Evolutionary conservation across 1,140 invertebrate species (phyloP).

Genomic region (Agrypnia vestita): DNA sequence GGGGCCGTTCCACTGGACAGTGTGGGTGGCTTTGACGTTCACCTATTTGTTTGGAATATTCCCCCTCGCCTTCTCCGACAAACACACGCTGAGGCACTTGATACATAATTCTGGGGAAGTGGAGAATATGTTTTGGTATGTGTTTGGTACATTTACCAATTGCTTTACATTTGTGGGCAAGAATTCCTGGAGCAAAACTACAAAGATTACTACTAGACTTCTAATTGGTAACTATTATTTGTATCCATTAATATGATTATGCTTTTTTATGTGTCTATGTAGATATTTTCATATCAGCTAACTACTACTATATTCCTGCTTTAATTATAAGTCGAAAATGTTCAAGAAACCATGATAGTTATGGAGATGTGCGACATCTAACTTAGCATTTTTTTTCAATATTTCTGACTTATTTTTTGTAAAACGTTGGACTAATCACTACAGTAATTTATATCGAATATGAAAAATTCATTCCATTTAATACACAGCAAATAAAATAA

Average conservation of each 20-base stretch:
- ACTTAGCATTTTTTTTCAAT: too few species aligned
- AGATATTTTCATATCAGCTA: too few species aligned
- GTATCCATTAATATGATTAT: not conserved
- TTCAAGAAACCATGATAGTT: too few species aligned
- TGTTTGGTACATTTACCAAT: conserved; percentile 87
- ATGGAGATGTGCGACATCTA: too few species aligned
- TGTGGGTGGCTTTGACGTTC: conserved; percentile 81
- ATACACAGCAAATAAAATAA: too few species aligned
- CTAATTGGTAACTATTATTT: conserved; percentile 75
- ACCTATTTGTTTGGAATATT: conserved; percentile 82
- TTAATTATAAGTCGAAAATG: too few species aligned
- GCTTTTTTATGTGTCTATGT: too few species aligned
- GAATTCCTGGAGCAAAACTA: conserved; percentile 79
- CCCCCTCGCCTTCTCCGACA: conserved; percentile 80
- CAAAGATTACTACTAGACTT: conserved; percentile 79
- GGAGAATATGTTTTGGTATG: conserved; percentile 86
- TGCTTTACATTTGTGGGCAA: conserved; percentile 81
- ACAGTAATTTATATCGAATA: too few species aligned
- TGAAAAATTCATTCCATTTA: too few species aligned
- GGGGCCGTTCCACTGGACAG: conserved; percentile 84
- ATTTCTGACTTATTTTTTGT: too few species aligned
- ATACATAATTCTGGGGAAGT: conserved; percentile 79
- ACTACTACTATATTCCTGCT: too few species aligned
- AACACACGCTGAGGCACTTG: conserved; percentile 76
- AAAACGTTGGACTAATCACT: too few species aligned